Evolutionary conservation across 2,797 vertebrate species (phyloP).

Genomic region (Alauda arvensis): DNA sequence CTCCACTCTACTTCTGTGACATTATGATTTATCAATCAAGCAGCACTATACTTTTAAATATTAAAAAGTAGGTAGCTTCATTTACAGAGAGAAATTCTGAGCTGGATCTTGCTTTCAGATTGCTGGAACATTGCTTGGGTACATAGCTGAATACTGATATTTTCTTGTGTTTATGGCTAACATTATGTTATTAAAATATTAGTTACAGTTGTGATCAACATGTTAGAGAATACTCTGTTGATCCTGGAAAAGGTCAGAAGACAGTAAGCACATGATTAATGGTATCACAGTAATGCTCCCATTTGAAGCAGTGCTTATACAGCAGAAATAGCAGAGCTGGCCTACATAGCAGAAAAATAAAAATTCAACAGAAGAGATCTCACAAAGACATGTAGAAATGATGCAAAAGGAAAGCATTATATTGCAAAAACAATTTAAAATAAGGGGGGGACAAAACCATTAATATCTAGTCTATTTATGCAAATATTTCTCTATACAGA

Average conservation of each 20-base stretch:
- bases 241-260: constrained; percentile 29
- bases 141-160: not conserved
- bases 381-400: constrained; percentile 1
- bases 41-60: not conserved
- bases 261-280: constrained; percentile 36
- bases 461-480: not conserved
- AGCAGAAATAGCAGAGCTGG: constrained; percentile 53
- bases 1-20: not conserved
- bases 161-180: not conserved
- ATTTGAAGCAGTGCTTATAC: constrained; percentile 42
- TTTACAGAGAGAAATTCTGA: not conserved
- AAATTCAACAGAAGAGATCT: not conserved
- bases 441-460: not conserved
- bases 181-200: constrained; percentile 42
- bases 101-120: not conserved
- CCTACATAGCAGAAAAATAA: constrained; percentile 51
- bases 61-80: not conserved
- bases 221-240: constrained; percentile 7
- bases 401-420: not conserved
- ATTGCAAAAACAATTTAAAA: constrained; percentile 1
- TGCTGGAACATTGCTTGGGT: not conserved
- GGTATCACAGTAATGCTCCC: constrained; percentile 15
- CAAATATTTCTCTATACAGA: not conserved
- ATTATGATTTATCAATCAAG: constrained; percentile 8
- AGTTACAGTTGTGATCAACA: constrained; percentile 39